These are phyloP conservation scores for Stramonita haemastoma DNA, from an alignment of 2,888 invertebrate species.

Conservation along the genomic window DNA sequence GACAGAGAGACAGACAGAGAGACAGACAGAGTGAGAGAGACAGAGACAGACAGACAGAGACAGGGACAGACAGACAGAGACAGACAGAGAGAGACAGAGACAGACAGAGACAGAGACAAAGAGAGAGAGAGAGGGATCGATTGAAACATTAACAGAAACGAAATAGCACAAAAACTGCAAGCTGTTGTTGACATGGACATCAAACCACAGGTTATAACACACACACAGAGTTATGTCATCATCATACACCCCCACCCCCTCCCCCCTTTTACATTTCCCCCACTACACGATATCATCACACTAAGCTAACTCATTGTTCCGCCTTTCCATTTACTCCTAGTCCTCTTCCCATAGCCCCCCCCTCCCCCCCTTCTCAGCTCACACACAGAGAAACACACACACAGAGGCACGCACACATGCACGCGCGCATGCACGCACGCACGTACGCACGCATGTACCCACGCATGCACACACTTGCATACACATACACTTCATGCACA, in stretches of 20 bases:
- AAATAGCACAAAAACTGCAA: not conserved
- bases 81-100: too few relatives aligned
- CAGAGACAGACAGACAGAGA: too few relatives aligned
- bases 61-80: too few relatives aligned
- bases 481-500: not conserved
- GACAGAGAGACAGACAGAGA: too few relatives aligned
- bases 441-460: not conserved
- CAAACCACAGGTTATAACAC: not conserved
- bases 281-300: too few relatives aligned
- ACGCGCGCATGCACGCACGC: not conserved
- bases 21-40: too few relatives aligned
- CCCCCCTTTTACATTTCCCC: too few relatives aligned
- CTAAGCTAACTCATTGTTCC: too few relatives aligned
- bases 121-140: not conserved
- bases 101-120: too few relatives aligned
- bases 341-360: not conserved
- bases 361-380: not conserved
- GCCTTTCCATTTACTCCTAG: not conserved
- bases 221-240: not conserved
- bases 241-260: too few relatives aligned
- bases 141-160: not conserved
- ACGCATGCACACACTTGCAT: not conserved
- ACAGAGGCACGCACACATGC: not conserved
- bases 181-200: not conserved
- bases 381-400: conserved; percentile 1